Conservation (phyloP, 2,113 vertebrate species). For the Gavialis gangeticus region DNA sequence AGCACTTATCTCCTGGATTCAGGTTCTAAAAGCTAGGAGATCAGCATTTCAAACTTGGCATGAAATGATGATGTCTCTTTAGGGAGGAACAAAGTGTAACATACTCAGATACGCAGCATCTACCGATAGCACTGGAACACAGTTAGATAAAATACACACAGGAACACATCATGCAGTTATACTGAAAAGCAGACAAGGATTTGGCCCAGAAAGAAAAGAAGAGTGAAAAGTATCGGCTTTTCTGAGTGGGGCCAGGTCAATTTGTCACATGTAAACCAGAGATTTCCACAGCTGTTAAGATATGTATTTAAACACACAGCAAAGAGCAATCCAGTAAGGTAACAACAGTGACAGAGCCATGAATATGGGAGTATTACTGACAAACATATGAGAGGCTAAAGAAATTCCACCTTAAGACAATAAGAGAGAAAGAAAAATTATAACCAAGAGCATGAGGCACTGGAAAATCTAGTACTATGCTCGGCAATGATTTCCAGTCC, state of each 20-base stretch:
- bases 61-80: constrained; percentile 7
- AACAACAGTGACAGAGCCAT: background rate
- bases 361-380: background rate
- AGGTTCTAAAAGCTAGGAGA: constrained; percentile 21
- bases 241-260: background rate
- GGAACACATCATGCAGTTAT: background rate
- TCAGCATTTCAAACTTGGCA: constrained; percentile 59
- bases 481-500: background rate
- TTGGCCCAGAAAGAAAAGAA: constrained; percentile 2
- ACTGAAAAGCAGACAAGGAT: background rate
- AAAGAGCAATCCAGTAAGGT: background rate
- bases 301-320: background rate
- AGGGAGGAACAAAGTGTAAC: constrained; percentile 48
- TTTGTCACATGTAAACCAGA: background rate
- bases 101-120: constrained; percentile 51
- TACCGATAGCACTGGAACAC: constrained; percentile 41
- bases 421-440: background rate
- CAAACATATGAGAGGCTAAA: background rate
- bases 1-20: background rate
- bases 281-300: background rate
- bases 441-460: background rate
- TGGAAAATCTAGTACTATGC: background rate
- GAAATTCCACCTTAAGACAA: background rate
- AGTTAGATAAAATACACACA: constrained; percentile 37
- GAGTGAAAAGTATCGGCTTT: background rate